Evolutionary conservation across 1,140 invertebrate genomes (phyloP).

Genomic region (Pseudomyrmex concolor): DNA sequence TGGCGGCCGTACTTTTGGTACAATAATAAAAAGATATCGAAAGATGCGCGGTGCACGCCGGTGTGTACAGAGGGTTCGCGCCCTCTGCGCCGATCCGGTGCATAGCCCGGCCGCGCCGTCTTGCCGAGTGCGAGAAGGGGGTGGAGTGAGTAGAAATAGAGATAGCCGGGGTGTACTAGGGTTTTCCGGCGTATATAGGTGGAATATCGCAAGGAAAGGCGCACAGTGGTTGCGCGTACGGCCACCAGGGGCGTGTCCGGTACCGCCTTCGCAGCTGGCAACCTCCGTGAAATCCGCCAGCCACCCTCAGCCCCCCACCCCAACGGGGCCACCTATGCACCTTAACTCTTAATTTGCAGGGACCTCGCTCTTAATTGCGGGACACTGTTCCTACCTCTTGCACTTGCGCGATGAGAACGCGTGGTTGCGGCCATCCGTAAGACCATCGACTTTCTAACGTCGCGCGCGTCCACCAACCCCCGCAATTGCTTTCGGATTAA

Average conservation of each 20-base stretch:
- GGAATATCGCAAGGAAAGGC: slow-evolving; percentile 78
- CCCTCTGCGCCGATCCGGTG: slow-evolving; percentile 67
- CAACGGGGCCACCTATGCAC: slow-evolving; percentile 78
- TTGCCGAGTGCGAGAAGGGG: slow-evolving; percentile 64
- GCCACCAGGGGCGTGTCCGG: slow-evolving; percentile 82
- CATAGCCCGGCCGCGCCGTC: slow-evolving; percentile 64
- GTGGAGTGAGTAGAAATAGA: slow-evolving; percentile 73
- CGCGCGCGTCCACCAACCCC: slow-evolving; percentile 46
- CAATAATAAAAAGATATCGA: slow-evolving; percentile 64
- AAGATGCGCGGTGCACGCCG: slow-evolving; percentile 42
- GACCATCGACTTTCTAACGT: slow-evolving; percentile 49
- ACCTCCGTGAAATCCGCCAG: slow-evolving; percentile 76
- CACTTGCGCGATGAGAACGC: slow-evolving; percentile 72
- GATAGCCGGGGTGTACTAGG: slow-evolving; percentile 74
- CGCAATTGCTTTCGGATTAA: slow-evolving; percentile 57
- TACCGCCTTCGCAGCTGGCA: slow-evolving; percentile 79
- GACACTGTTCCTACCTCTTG: slow-evolving; percentile 71
- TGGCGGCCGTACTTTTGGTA: slow-evolving; percentile 60
- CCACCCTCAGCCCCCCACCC: slow-evolving; percentile 68
- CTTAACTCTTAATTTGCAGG: slow-evolving; percentile 81
- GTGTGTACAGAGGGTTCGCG: slow-evolving; percentile 58
- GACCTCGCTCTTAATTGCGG: slow-evolving; percentile 78
- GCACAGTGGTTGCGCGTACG: slow-evolving; percentile 81
- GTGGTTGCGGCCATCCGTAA: slow-evolving; percentile 66
- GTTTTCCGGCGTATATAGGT: slow-evolving; percentile 75